Evolutionary conservation across 2,113 vertebrate genomes (phyloP), one percentile per base, ranked within the genome.

Genomic region (Megalops atlanticus): DNA sequence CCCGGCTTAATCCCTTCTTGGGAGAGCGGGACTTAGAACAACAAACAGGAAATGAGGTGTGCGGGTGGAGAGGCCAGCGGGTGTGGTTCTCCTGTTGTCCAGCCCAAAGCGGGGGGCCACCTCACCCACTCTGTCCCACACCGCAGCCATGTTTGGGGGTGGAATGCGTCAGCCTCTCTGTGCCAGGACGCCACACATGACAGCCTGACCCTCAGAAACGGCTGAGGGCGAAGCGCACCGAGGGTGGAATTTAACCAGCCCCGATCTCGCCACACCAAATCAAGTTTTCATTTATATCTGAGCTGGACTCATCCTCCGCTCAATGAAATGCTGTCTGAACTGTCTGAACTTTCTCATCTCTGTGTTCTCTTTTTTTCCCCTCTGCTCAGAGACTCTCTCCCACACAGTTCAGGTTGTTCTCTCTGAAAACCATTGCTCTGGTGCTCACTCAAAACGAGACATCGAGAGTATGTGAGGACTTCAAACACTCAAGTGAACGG

Each of bases 101-200:
- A n/a, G n/a, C n/a, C n/a, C n/a, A n/a, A n/a, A n/a, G n/a, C n/a
- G n/a, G n/a, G n/a, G n/a, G n/a, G n/a, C 27, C 27, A 31, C 49
- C 39, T 80, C 36, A 18, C 35, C 27, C 54, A 43, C 18, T 52
- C 72, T 41, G 69, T n/a, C 71, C 69, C 43, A 14, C 54, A 33
- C 8, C 73, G 33, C 72, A 83, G 81, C 84, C 84, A 79, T 85
- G 77, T 86, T 87, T 86, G 85, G 85, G 33, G 79, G 84, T 82
- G 86, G 86, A 87, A 88, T 83, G 84, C 52, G 75, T 4, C 24
- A 12, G 54, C 45, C 80, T 47, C 45, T 73, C 58, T 10, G 12
- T 33, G 68, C 73, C 54, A 69, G 71, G 68, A 45, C 43, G 73
- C 69, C 79, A 40, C 58, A 73, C 47, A 58, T 81, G 68, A 40